These are phyloP conservation scores for Bos indicus DNA, from an alignment of 2,113 vertebrate genomes.

Conservation along the genomic window DNA sequence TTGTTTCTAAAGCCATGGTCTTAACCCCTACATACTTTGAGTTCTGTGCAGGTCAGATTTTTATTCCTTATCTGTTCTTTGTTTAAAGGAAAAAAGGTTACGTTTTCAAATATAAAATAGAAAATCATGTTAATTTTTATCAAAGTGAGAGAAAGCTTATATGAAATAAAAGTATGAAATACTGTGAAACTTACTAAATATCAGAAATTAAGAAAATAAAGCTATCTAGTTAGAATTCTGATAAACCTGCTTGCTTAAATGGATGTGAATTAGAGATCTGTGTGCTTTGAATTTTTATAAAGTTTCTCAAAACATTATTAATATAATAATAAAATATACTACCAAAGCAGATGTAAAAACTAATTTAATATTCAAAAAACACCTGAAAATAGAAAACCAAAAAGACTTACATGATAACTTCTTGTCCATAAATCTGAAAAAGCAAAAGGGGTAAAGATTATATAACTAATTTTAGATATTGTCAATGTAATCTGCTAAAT, in stretches of 20 bases:
- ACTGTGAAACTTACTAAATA: background rate
- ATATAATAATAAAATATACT: background rate
- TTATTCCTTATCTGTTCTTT: background rate
- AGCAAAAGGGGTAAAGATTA: background rate
- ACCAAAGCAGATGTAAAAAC: background rate
- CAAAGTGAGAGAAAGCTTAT: background rate
- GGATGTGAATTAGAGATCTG: background rate
- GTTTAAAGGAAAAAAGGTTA: slow-evolving; percentile 10
- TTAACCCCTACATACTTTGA: background rate
- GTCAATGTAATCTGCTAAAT: background rate
- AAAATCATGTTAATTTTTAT: slow-evolving; percentile 21
- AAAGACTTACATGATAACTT: slow-evolving; percentile 92
- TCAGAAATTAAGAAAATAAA: slow-evolving; percentile 17
- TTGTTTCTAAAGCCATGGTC: background rate
- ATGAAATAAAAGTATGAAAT: background rate
- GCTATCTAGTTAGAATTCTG: background rate
- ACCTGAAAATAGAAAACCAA: background rate
- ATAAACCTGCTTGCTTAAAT: background rate
- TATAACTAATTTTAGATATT: background rate
- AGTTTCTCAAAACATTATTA: background rate
- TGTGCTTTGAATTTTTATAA: background rate
- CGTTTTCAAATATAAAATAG: background rate
- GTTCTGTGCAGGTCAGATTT: background rate
- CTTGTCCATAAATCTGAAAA: slow-evolving; percentile 96
- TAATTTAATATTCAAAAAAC: background rate